phyloP scores from a whole-genome alignment of 2,888 invertebrate genomes.

The Pristionchus entomophagus region DNA sequence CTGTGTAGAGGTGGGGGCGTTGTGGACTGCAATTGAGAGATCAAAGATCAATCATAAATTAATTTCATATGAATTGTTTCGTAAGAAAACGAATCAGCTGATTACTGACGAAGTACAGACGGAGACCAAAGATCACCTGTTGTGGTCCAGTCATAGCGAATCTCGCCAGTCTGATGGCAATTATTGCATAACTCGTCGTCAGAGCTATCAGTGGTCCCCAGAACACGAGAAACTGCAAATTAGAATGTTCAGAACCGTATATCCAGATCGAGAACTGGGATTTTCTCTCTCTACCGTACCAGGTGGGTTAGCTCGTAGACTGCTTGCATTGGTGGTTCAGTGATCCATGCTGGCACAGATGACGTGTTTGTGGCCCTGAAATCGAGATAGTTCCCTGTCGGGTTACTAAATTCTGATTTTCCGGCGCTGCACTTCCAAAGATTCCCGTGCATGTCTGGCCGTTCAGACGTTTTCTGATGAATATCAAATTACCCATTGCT shows the following conservation, averaged over 20 bases:
- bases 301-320: constrained; percentile 71
- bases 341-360: constrained; percentile 36
- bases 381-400: background rate
- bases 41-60: background rate
- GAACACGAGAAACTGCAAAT: constrained; percentile 71
- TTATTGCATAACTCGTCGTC: constrained; percentile 67
- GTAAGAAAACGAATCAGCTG: no score
- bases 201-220: constrained; percentile 72
- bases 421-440: background rate
- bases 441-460: background rate
- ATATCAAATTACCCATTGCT: background rate
- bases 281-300: constrained; percentile 50
- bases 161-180: constrained; percentile 68
- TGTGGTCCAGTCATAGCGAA: constrained; percentile 58
- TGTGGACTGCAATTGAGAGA: background rate
- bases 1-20: background rate
- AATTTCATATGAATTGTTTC: no score
- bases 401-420: constrained; percentile 17
- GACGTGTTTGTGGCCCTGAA: no score
- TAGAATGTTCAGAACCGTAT: background rate
- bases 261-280: background rate
- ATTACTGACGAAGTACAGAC: background rate
- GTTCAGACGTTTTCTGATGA: background rate
- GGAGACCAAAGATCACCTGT: no score
- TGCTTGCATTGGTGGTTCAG: constrained; percentile 52